Percentiles rank a stretch among this genome's conserved stretches.
Evolutionary conservation across 2,113 vertebrate genomes (phyloP).

Genomic region (Corapipo altera): DNA sequence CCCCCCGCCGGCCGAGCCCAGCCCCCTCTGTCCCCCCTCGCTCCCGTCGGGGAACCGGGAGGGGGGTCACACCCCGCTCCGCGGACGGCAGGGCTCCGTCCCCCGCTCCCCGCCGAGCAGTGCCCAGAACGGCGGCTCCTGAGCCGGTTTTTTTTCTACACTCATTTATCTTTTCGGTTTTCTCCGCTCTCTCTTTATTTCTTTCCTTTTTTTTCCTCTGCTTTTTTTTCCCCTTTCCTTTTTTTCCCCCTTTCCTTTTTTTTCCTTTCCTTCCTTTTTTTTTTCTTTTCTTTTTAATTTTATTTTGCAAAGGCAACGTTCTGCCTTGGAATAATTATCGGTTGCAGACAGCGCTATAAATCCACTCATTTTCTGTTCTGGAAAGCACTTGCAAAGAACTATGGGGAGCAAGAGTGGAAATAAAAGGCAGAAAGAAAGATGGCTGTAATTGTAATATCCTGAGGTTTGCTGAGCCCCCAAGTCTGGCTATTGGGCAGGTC

Average conservation of each 20-base stretch:
- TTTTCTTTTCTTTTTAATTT: not conserved
- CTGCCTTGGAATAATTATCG: conserved; percentile 69
- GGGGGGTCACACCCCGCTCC: not conserved
- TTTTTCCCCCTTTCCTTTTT: not conserved
- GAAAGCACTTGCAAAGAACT: conserved; percentile 78
- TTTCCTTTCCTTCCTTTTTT: fast-evolving
- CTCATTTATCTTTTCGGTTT: not conserved
- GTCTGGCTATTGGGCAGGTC: conserved; percentile 82
- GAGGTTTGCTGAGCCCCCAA: conserved; percentile 77
- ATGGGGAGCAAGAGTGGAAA: conserved; percentile 77
- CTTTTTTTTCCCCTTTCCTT: not conserved
- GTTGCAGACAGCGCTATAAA: conserved; percentile 70
- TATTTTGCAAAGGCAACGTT: conserved; percentile 16
- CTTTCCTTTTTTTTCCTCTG: not conserved
- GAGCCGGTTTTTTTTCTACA: not conserved
- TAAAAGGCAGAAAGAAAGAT: conserved; percentile 85
- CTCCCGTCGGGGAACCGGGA: not conserved
- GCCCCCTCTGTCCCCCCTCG: not conserved
- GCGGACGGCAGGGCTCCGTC: not conserved
- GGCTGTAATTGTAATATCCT: conserved; percentile 87
- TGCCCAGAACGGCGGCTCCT: not conserved
- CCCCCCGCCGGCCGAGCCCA: not conserved
- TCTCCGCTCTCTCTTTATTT: not conserved
- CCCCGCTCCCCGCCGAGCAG: not conserved
- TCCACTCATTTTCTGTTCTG: conserved; percentile 66